These are phyloP conservation scores for Diorhabda carinulata DNA, from an alignment of 1,140 invertebrate genomes.

Conservation along the genomic window DNA sequence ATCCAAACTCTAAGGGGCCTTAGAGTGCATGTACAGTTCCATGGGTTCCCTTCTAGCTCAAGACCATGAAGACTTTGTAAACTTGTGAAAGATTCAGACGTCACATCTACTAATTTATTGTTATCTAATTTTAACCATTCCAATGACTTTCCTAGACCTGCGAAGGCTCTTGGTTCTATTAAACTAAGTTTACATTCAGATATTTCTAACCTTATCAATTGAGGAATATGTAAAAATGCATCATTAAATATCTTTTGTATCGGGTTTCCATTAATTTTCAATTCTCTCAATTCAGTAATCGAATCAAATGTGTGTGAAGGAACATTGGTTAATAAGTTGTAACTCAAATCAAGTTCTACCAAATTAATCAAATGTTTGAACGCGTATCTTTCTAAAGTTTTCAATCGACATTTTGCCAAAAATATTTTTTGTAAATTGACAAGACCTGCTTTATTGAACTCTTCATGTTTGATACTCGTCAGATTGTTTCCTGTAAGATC, in stretches of 20 bases:
- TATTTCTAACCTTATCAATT: conserved; percentile 69
- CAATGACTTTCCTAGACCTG: conserved; percentile 63
- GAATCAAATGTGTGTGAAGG: conserved; percentile 68
- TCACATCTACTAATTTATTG: conserved; percentile 65
- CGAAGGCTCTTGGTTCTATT: conserved; percentile 67
- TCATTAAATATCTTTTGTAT: conserved; percentile 65
- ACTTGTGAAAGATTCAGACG: conserved; percentile 60
- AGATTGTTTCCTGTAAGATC: conserved; percentile 71
- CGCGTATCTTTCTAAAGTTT: conserved; percentile 59
- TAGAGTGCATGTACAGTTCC: conserved; percentile 77
- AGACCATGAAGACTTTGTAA: conserved; percentile 68
- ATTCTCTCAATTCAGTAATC: conserved; percentile 69
- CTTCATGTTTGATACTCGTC: conserved; percentile 60
- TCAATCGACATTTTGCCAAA: conserved; percentile 61
- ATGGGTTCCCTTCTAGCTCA: conserved; percentile 71
- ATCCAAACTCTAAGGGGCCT: conserved; percentile 73
- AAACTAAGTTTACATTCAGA: conserved; percentile 63
- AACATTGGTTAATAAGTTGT: conserved; percentile 63
- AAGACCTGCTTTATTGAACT: conserved; percentile 66
- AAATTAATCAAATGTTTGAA: conserved; percentile 69
- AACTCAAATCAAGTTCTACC: conserved; percentile 74
- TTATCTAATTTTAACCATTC: conserved; percentile 73
- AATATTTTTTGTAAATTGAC: conserved; percentile 77
- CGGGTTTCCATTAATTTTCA: conserved; percentile 69
- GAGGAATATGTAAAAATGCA: conserved; percentile 63